Conservation (phyloP, 2,797 vertebrate genomes). For the Phylloscopus collybita region DNA sequence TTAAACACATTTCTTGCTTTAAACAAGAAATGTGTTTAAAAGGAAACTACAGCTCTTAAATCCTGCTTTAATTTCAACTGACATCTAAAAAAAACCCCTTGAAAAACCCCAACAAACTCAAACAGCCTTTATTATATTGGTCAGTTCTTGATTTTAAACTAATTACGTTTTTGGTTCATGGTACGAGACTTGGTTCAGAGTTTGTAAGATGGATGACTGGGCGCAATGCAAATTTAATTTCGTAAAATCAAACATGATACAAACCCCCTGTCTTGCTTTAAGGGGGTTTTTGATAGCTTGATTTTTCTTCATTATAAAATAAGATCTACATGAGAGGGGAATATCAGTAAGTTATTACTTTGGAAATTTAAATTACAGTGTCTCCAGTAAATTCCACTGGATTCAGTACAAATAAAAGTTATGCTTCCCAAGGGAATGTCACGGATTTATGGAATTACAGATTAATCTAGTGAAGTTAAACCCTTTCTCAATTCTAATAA, state of each 20-base stretch:
- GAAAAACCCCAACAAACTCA: accelerated
- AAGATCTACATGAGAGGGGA: neutral
- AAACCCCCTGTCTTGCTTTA: neutral
- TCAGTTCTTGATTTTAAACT: neutral
- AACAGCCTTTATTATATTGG: neutral
- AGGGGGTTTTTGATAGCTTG: neutral
- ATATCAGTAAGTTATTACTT: neutral
- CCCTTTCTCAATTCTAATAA: neutral
- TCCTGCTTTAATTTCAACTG: neutral
- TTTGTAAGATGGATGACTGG: neutral
- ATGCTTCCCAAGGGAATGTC: neutral
- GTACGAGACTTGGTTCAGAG: neutral
- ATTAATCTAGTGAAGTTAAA: neutral
- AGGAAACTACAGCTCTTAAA: neutral
- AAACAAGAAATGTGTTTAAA: neutral
- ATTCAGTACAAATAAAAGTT: neutral
- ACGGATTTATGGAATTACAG: neutral
- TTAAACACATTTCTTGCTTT: neutral
- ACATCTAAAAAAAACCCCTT: neutral
- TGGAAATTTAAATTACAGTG: neutral
- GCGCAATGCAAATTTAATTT: neutral
- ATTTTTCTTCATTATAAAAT: slow-evolving; percentile 3
- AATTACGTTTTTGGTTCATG: neutral
- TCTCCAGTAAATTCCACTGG: neutral
- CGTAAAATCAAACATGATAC: neutral